phyloP scores from a whole-genome alignment of 2,113 vertebrate species.

The Anoura caudifer region DNA sequence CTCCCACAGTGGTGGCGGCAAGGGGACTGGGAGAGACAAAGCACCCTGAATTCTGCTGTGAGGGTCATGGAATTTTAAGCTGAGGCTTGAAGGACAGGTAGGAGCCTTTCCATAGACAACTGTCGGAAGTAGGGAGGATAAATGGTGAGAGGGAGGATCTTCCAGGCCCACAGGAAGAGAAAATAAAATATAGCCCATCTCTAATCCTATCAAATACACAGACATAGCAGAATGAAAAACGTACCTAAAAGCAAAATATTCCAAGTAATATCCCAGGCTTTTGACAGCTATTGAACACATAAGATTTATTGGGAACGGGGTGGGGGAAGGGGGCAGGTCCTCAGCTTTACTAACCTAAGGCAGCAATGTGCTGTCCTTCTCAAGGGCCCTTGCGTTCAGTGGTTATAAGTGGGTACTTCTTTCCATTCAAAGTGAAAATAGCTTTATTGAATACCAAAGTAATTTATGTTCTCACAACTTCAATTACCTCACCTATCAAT shows the following conservation, averaged over 20 bases:
- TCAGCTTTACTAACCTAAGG: background rate
- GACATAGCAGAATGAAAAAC: constrained; percentile 14
- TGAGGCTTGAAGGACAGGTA: background rate
- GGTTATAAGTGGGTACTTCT: background rate
- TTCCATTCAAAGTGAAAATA: constrained; percentile 16
- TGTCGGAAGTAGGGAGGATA: fast-evolving
- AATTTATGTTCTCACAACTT: background rate
- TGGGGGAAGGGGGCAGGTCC: background rate
- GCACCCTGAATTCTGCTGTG: fast-evolving
- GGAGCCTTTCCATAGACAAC: background rate
- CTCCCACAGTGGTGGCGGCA: too few species aligned
- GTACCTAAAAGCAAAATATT: background rate
- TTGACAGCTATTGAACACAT: background rate
- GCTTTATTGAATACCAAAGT: background rate
- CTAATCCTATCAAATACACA: background rate
- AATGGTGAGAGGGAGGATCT: background rate
- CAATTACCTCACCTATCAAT: background rate
- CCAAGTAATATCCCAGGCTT: background rate
- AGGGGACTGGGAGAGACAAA: background rate
- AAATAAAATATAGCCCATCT: background rate
- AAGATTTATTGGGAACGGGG: background rate
- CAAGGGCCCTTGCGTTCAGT: background rate
- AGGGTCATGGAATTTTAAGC: background rate
- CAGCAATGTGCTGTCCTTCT: background rate
- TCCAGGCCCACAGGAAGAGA: background rate